Percentiles rank a stretch among this genome's conserved stretches.
Evolutionary conservation across 2,797 vertebrate genomes (phyloP).

Genomic region (Ptychadena robeensis): DNA sequence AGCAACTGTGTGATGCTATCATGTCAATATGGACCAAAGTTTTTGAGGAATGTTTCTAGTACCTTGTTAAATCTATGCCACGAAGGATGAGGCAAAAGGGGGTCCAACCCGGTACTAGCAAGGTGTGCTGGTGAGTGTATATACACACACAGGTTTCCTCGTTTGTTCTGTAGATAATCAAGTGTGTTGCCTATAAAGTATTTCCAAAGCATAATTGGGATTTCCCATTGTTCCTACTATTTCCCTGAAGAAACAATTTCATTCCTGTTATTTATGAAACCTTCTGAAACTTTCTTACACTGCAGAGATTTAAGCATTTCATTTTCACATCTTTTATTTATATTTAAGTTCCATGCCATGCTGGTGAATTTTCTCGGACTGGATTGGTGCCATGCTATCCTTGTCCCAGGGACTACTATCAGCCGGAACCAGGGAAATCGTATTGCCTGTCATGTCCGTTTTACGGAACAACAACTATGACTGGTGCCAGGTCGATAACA

Average conservation of each 20-base stretch:
- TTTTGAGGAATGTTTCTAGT: no score
- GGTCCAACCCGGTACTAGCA: no score
- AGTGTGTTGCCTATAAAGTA: neutral
- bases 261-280: neutral
- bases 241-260: neutral
- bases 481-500: constrained; percentile 88
- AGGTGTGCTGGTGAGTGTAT: no score
- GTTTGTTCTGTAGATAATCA: neutral
- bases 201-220: no score
- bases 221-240: neutral
- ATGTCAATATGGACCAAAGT: no score
- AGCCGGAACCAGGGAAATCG: constrained; percentile 89
- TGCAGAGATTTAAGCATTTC: constrained; percentile 2
- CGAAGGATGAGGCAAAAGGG: no score
- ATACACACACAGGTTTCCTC: no score
- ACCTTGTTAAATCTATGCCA: no score
- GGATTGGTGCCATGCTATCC: constrained; percentile 92
- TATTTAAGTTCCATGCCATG: constrained; percentile 85
- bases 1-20: no score
- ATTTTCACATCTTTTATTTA: constrained; percentile 19
- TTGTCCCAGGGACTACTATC: constrained; percentile 95
- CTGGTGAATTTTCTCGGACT: constrained; percentile 93
- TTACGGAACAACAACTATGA: constrained; percentile 90
- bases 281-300: neutral
- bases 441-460: constrained; percentile 96